phyloP scores from a whole-genome alignment of 2,797 vertebrate genomes.

The Muraenolepis orangiensis region DNA sequence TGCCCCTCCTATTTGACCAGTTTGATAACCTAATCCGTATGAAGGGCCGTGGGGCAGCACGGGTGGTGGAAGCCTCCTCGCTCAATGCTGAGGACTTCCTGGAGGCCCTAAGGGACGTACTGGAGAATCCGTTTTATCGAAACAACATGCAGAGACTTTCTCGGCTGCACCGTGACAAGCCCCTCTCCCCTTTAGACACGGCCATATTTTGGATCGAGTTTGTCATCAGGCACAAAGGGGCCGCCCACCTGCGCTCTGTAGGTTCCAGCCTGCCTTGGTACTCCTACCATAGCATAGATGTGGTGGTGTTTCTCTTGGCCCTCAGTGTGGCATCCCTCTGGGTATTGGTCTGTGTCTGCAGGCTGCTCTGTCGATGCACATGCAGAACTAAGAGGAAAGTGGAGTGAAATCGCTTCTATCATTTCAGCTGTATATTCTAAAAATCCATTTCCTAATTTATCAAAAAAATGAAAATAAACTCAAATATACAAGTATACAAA shows the following conservation, averaged over 20 bases:
- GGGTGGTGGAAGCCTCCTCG: constrained; percentile 43
- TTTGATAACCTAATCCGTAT: constrained; percentile 64
- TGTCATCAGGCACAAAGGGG: constrained; percentile 65
- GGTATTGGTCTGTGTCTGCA: constrained; percentile 38
- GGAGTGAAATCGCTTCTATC: constrained; percentile 31
- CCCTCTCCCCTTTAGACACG: constrained; percentile 48
- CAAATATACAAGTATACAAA: too few species aligned
- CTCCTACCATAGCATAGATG: constrained; percentile 61
- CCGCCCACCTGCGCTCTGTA: constrained; percentile 48
- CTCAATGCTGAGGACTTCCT: constrained; percentile 54
- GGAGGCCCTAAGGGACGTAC: constrained; percentile 58
- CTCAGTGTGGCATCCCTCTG: constrained; percentile 29
- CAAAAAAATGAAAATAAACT: neutral
- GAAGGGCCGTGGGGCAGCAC: constrained; percentile 55
- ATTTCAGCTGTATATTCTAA: neutral
- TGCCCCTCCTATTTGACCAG: constrained; percentile 71
- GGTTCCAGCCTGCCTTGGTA: constrained; percentile 60
- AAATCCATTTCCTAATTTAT: neutral
- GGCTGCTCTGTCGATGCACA: constrained; percentile 41
- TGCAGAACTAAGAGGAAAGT: constrained; percentile 54
- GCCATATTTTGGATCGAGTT: constrained; percentile 72
- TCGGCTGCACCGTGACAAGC: constrained; percentile 50
- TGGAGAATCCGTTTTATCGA: constrained; percentile 55
- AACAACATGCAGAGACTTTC: constrained; percentile 59
- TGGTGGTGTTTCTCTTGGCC: constrained; percentile 37